Conservation (phyloP, 1,140 invertebrate species). For the Diabrotica virgifera region DNA sequence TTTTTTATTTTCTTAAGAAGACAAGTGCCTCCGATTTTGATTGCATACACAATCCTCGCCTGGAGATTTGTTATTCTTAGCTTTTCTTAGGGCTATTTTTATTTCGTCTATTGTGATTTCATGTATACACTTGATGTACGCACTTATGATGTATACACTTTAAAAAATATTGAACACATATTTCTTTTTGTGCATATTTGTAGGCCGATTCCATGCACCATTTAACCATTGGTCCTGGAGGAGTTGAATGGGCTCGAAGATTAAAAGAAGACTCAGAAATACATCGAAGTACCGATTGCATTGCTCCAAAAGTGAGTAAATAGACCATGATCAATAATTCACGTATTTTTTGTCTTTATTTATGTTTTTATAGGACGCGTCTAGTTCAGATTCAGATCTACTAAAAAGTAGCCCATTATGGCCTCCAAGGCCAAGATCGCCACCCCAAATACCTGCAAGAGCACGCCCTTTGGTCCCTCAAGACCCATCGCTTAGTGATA, state of each 20-base stretch:
- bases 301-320: slow-evolving; percentile 56
- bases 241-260: slow-evolving; percentile 62
- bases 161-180: no score
- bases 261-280: slow-evolving; percentile 55
- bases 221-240: slow-evolving; percentile 61
- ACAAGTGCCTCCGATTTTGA: no score
- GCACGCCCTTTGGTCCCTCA: slow-evolving; percentile 31
- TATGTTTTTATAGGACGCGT: slow-evolving; percentile 44
- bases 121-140: no score
- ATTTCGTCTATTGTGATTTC: no score
- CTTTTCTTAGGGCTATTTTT: no score
- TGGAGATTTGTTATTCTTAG: no score
- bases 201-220: slow-evolving; percentile 50
- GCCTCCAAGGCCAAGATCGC: slow-evolving; percentile 43
- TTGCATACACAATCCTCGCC: no score
- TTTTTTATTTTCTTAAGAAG: no score
- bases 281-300: slow-evolving; percentile 67
- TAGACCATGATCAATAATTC: not conserved
- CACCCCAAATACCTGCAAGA: slow-evolving; percentile 30
- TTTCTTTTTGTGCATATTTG: slow-evolving; percentile 5
- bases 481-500: slow-evolving; percentile 51
- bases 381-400: slow-evolving; percentile 60
- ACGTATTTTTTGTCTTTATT: not conserved
- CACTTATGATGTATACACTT: no score
- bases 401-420: slow-evolving; percentile 50